These are phyloP conservation scores for Amphipoea oculea DNA, from an alignment of 2,888 invertebrate species.

Conservation along the genomic window DNA sequence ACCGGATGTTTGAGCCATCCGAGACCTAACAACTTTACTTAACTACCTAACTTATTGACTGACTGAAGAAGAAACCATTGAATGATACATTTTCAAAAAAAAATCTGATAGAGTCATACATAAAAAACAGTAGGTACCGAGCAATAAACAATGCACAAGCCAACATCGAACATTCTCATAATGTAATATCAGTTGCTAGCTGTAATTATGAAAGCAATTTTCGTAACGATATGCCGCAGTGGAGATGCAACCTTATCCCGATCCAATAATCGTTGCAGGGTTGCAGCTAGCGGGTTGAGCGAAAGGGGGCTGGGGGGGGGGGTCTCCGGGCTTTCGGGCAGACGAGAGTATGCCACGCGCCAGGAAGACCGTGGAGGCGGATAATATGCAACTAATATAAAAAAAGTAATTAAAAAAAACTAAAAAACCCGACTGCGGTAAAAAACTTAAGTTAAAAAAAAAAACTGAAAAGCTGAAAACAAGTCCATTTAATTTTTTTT, in stretches of 20 bases:
- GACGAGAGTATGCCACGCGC: conserved; percentile 12
- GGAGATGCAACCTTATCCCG: conserved; percentile 23
- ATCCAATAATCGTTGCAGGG: conserved; percentile 33
- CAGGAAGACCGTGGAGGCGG: background rate
- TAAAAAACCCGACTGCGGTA: too few species aligned
- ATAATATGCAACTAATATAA: background rate
- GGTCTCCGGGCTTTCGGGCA: background rate
- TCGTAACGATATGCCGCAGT: conserved; percentile 16
- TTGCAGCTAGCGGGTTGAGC: conserved; percentile 24
- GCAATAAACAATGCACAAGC: background rate
- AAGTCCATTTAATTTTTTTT: too few species aligned
- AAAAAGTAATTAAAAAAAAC: too few species aligned
- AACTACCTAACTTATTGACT: background rate
- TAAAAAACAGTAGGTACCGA: background rate
- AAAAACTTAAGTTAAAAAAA: too few species aligned
- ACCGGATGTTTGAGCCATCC: background rate
- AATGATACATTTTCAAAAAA: background rate
- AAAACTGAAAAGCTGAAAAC: too few species aligned
- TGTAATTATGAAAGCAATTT: background rate
- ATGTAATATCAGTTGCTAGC: background rate
- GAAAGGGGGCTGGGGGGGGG: background rate
- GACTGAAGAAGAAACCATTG: background rate
- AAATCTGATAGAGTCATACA: background rate
- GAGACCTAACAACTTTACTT: background rate
- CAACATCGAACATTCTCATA: background rate